Percentiles rank a stretch among this genome's conserved stretches.
Conservation (phyloP, 1,140 invertebrate genomes). For the Drosophila lacteicornis region DNA sequence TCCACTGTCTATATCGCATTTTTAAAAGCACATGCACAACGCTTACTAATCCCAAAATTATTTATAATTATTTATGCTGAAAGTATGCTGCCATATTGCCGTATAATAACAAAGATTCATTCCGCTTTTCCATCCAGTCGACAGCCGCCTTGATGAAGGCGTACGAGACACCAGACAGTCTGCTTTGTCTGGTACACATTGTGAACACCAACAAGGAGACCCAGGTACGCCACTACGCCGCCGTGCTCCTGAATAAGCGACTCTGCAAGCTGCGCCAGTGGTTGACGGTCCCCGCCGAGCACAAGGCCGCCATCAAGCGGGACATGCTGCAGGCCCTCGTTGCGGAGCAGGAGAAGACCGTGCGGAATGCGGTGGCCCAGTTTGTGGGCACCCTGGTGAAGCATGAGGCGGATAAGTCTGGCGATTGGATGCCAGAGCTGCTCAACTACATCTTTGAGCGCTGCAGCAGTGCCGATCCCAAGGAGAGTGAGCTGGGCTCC, state of each 20-base stretch:
- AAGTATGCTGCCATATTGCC: conserved; percentile 26
- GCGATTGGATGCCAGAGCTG: conserved; percentile 88
- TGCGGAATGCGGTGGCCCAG: conserved; percentile 88
- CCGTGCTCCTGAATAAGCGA: conserved; percentile 88
- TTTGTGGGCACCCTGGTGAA: conserved; percentile 89
- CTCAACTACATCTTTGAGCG: conserved; percentile 87
- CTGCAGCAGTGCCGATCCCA: conserved; percentile 63
- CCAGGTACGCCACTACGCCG: conserved; percentile 89
- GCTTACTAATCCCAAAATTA: conserved; percentile 3
- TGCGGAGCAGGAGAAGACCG: conserved; percentile 87
- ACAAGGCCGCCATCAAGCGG: conserved; percentile 86
- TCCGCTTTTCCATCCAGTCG: conserved; percentile 85
- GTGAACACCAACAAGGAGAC: conserved; percentile 86
- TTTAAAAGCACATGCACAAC: conserved; percentile 28
- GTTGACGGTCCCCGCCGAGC: conserved; percentile 86
- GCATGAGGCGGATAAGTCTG: conserved; percentile 88
- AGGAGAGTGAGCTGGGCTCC: conserved; percentile 77
- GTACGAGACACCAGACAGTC: conserved; percentile 88
- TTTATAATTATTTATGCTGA: conserved; percentile 3
- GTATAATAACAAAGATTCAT: not conserved
- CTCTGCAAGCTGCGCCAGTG: conserved; percentile 87
- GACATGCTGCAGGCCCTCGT: conserved; percentile 87
- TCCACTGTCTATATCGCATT: not conserved
- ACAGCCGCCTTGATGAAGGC: conserved; percentile 88
- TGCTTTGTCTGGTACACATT: conserved; percentile 87